A percentile compares a stretch with the other conserved stretches of the same genome.
Conservation (phyloP, 1,140 invertebrate species). For the Micrasema minimum region DNA sequence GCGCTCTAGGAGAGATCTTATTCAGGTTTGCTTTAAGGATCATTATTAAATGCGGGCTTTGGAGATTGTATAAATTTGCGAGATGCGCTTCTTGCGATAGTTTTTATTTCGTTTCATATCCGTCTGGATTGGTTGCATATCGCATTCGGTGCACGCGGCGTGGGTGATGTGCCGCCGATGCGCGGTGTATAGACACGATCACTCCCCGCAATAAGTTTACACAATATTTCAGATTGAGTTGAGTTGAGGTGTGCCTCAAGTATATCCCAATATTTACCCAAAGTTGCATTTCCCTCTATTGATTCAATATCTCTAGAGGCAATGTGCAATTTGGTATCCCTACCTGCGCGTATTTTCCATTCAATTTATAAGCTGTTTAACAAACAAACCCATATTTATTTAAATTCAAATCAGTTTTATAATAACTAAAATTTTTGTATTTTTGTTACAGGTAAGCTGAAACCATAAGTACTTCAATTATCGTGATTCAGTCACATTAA, state of each 20-base stretch:
- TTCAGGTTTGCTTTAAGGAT: constrained; percentile 1
- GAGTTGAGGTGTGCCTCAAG: constrained; percentile 29
- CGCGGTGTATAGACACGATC: background rate
- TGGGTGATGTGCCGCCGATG: background rate
- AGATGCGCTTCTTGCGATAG: constrained; percentile 33
- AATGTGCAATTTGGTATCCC: constrained; percentile 5
- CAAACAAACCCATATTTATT: too few relatives aligned
- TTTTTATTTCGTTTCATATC: constrained; percentile 50
- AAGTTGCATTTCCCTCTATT: constrained; percentile 10
- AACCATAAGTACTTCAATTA: too few relatives aligned
- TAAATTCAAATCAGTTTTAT: too few relatives aligned
- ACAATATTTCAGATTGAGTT: constrained; percentile 18
- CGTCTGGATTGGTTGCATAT: constrained; percentile 20
- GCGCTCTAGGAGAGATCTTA: constrained; percentile 28
- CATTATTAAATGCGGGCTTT: constrained; percentile 28
- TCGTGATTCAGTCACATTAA: too few relatives aligned
- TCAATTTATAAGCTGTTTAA: too few relatives aligned
- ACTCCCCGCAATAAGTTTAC: constrained; percentile 22
- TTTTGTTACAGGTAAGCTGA: too few relatives aligned
- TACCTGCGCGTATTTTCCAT: too few relatives aligned
- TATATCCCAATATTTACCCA: constrained; percentile 21
- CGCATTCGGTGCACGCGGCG: constrained; percentile 32
- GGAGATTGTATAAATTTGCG: constrained; percentile 28
- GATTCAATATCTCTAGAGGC: constrained; percentile 21
- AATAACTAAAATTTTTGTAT: too few relatives aligned